phyloP scores from a whole-genome alignment of 2,888 invertebrate genomes.

The Onchidella celtica region DNA sequence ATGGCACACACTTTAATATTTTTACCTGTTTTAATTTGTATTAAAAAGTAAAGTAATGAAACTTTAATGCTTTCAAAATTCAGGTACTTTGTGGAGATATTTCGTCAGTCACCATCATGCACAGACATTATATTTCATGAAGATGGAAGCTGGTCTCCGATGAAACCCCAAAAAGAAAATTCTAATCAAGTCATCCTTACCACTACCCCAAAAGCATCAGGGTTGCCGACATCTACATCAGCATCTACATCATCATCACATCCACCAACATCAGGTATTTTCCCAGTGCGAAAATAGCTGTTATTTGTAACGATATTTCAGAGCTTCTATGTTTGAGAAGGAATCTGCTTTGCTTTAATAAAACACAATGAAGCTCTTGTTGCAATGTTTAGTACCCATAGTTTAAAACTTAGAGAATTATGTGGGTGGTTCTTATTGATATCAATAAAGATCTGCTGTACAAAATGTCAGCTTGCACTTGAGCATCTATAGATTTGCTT shows the following conservation, averaged over 20 bases:
- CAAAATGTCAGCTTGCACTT: too few relatives aligned
- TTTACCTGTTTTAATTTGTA: too few relatives aligned
- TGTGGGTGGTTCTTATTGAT: too few relatives aligned
- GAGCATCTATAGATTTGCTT: too few relatives aligned
- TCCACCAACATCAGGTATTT: not conserved
- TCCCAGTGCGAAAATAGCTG: constrained; percentile 6
- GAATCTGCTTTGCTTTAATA: not conserved
- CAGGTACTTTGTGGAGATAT: constrained; percentile 80
- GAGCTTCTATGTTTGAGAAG: not conserved
- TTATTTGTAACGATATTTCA: not conserved
- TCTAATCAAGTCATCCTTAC: constrained; percentile 62
- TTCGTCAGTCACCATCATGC: constrained; percentile 74
- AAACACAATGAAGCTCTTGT: too few relatives aligned
- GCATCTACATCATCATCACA: constrained; percentile 35
- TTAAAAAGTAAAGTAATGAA: too few relatives aligned
- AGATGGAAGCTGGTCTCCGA: constrained; percentile 80
- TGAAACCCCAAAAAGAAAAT: constrained; percentile 69
- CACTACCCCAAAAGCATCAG: constrained; percentile 26
- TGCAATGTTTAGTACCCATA: too few relatives aligned
- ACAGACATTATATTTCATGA: constrained; percentile 80
- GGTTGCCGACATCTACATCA: not conserved
- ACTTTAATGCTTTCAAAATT: too few relatives aligned
- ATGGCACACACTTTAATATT: too few relatives aligned
- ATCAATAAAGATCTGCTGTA: too few relatives aligned
- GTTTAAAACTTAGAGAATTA: too few relatives aligned